Evolutionary conservation across 1,140 invertebrate species (phyloP).

Genomic region (Cotesia chilonis): DNA sequence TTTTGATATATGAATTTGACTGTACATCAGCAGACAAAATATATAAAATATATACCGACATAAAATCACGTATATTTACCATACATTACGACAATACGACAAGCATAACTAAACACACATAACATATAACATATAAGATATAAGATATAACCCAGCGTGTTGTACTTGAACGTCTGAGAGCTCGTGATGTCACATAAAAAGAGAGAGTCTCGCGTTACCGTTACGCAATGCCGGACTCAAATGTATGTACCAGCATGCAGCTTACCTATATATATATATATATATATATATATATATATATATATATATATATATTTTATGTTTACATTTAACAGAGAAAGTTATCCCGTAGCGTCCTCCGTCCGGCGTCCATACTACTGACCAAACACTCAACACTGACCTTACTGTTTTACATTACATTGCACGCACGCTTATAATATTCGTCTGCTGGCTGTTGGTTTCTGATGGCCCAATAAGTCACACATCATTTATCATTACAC

Average conservation of each 20-base stretch:
- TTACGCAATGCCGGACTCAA: slow-evolving; percentile 57
- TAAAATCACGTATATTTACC: too few relatives aligned
- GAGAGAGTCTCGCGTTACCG: slow-evolving; percentile 64
- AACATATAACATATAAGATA: too few relatives aligned
- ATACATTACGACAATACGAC: not conserved
- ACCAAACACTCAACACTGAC: slow-evolving; percentile 61
- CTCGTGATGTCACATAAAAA: slow-evolving; percentile 64
- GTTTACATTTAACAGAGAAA: slow-evolving; percentile 50
- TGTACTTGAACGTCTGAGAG: slow-evolving; percentile 32
- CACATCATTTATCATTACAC: too few relatives aligned
- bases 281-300: too few relatives aligned
- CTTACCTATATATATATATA: not conserved
- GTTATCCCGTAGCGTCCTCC: slow-evolving; percentile 50
- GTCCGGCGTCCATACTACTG: slow-evolving; percentile 43
- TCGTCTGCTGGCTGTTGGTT: too few relatives aligned
- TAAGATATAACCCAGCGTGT: not conserved
- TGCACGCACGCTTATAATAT: not conserved
- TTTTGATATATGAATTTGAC: too few relatives aligned
- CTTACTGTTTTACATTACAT: not conserved
- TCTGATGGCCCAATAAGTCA: not conserved
- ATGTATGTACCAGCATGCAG: slow-evolving; percentile 17
- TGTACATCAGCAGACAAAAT: too few relatives aligned
- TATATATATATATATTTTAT: slow-evolving; percentile 7
- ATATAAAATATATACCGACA: too few relatives aligned
- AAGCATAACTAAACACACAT: slow-evolving; percentile 9